Base-by-base conservation (phyloP, 1,140 invertebrate species). In the Gryon sp. region DNA sequence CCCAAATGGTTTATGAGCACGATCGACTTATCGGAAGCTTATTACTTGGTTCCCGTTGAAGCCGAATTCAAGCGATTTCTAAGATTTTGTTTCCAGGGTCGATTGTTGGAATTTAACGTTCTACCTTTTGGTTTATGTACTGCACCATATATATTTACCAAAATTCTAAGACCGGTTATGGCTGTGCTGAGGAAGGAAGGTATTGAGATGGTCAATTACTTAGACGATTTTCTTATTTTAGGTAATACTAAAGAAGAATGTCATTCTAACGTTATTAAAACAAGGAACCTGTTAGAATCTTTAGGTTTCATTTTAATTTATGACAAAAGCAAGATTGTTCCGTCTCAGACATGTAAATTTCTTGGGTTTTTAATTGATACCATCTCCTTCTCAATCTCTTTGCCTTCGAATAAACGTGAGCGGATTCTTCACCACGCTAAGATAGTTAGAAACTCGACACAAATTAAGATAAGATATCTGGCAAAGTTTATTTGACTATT, bases 401-500 rank as follows among this genome's bases (percentile, higher is more conserved):
- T 41, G n/a, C 15, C 38, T 2, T 2, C 1, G 8, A 16, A 41
- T 2, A 41, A 41, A 41, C 8, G 38, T 19, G 14, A 15, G 12
- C 18, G n/a, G 19, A 18, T 41, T 19, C 8, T 4, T 41, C 38
- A 15, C 18, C 1, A 9, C 1, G 9, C 14, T n/a, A 2, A 1
- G 1, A 20, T 5, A 4, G 2, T 41, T n/a, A 19, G 4, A 41
- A 19, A 11, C 18, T 1, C 18, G 18, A 41, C 9, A 2, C 3
- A 20, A 2, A 48, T 34, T 24, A 32, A 6, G 8, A 70, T 70
- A 9, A 7, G 11, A 11, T 9, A 40, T 5, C 30, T 70, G 11
- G 53, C 66, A 2, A 12, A 60, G n/a, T n/a, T n/a, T n/a, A n/a
- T n/a, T n/a, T n/a, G n/a, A n/a, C n/a, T n/a, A n/a, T n/a, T n/a